Evolutionary conservation across 2,113 vertebrate genomes (phyloP), one percentile per base, ranked within the genome.

Genomic region (Urocynchramus pylzowi): DNA sequence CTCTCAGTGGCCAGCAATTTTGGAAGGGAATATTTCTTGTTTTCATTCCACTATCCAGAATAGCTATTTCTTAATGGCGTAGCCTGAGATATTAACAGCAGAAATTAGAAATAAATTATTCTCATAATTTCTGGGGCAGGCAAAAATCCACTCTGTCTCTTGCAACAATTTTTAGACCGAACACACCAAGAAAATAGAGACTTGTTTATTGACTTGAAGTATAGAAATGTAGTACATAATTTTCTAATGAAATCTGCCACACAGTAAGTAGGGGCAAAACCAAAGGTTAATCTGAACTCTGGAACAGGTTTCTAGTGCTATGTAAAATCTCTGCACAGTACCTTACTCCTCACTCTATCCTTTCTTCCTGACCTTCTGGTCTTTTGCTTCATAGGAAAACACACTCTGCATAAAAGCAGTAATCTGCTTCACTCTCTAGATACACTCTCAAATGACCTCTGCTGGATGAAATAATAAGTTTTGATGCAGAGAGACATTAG

Each of bases 81-180:
- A 64, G 21, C 42, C 77, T 52, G 59, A 22, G 16, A 74, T 45
- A 49, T 33, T 35, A 54, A 49, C 16, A 82, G 76, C 28, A 96
- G 80, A 79, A 90, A 96, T 83, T 94, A 94, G 52, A 54, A 93
- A 22, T 12, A 90, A 92, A 70, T 54, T 70, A 9, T 64, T 94
- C 28, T 85, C 52, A 59, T 91, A 3, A 47, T 70, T 91, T 71
- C 31, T 81, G 10, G 23, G 37, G 17, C 28, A 70, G 24, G 28
- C 4, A 92, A 89, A 94, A 77, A 17, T 42, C 30, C 13, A 49
- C 6, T 42, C 6, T 83, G 7, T 71, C 10, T 70, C 27, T 79
- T 4, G 3, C 16, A 87, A 13, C 30, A 50, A 28, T 76, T 84
- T 96, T 94, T 52, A 75, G 11, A 63, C 42, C 64, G 42, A 68